Base-by-base conservation (phyloP, 2,888 invertebrate genomes). In the Lissocephala sabroskyi region DNA sequence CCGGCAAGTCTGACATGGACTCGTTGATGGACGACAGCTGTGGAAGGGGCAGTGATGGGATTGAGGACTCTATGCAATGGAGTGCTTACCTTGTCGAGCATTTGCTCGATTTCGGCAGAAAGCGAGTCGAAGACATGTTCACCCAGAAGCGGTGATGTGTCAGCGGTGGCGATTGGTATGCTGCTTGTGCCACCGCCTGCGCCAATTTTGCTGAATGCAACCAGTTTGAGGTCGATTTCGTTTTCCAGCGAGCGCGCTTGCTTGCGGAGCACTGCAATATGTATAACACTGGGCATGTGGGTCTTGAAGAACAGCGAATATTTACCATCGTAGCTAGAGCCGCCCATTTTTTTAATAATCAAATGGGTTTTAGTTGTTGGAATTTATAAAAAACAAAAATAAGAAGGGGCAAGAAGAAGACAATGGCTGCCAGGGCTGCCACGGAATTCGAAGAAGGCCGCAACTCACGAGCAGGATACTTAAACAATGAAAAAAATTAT, bases 221-320 rank as follows among this genome's bases (percentile, higher is more conserved):
- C 96, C 58, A 98, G 86, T 84, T 98, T 98, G 9, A 95, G 87
- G 84, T 98, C 98, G 66, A 98, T 95, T 82, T 97, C 98, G 87
- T 97, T 98, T 85, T 98, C 98, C 43, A 98, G 85, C 53, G 92
- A 91, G 51, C 98, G 87, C 1, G 98, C 98, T 84, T 96, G 95
- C 83, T 96, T 96, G 44, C 97, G 88, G 47, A 97, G 85, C 84
- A 95, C 97, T 79, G 39, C 6, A 35, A n/a, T n/a, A n/a, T n/a
- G n/a, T n/a, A n/a, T n/a, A n/a, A n/a, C n/a, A n/a, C n/a, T n/a
- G n/a, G n/a, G n/a, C n/a, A n/a, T n/a, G n/a, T n/a, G 5, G 3
- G 1, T 39, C 11, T 13, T 7, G 11, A 17, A n/a, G n/a, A n/a
- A n/a, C n/a, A n/a, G n/a, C n/a, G n/a, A n/a, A 1, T 6, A 26